Evolutionary conservation across 2,113 vertebrate species (phyloP).

Genomic region (Atlantisia rogersi): DNA sequence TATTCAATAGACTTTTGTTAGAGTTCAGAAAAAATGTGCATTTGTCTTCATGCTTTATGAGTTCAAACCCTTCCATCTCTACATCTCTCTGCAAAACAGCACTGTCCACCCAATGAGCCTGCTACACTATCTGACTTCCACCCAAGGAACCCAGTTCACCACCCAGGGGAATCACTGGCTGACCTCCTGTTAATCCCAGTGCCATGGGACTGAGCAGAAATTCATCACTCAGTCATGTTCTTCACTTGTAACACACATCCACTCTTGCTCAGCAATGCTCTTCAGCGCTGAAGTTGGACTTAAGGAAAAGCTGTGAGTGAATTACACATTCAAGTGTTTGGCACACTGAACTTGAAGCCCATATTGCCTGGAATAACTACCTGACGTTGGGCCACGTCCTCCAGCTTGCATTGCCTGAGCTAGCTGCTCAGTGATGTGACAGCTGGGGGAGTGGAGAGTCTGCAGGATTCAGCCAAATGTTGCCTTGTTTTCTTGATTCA

Average conservation of each 20-base stretch:
- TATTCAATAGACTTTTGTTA: slow-evolving; percentile 29
- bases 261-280: neutral
- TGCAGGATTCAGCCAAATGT: neutral
- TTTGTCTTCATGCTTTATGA: slow-evolving; percentile 8
- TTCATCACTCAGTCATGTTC: neutral
- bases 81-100: neutral
- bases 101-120: neutral
- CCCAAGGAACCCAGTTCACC: neutral
- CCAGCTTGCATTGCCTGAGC: accelerated
- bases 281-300: neutral
- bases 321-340: neutral
- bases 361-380: neutral
- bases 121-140: neutral
- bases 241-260: neutral
- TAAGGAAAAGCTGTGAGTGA: neutral
- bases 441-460: neutral
- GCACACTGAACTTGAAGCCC: neutral
- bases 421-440: neutral
- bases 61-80: neutral
- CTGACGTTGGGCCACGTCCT: neutral
- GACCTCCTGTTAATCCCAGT: neutral
- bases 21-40: slow-evolving; percentile 9
- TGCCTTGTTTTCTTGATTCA: neutral
- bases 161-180: neutral
- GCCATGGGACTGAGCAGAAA: neutral